Percentiles rank a stretch among this genome's conserved stretches.
These are phyloP conservation scores for Hemibagrus guttatus DNA, from an alignment of 2,797 vertebrate genomes.

Conservation along the genomic window DNA sequence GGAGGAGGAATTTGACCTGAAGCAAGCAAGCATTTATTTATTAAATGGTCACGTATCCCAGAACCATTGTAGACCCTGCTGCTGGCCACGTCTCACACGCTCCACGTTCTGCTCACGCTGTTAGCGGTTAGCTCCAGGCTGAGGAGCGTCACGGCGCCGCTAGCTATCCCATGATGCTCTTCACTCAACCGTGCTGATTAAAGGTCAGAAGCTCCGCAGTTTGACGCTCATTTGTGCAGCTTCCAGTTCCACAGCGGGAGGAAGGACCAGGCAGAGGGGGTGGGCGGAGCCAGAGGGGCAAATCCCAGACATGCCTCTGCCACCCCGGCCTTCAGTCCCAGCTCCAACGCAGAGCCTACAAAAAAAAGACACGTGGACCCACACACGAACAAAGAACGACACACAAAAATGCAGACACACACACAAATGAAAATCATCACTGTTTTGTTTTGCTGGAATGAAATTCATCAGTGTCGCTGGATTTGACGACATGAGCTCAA, in stretches of 20 bases:
- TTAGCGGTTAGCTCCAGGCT: too few species aligned
- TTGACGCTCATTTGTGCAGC: constrained; percentile 72
- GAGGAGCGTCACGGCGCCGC: too few species aligned
- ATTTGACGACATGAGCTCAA: neutral
- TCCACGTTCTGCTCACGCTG: neutral
- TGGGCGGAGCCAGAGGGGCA: constrained; percentile 52
- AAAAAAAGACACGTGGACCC: neutral
- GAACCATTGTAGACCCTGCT: constrained; percentile 8
- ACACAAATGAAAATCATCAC: neutral
- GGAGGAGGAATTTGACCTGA: neutral
- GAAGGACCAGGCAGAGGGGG: constrained; percentile 65
- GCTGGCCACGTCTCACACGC: neutral
- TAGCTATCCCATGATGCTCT: neutral
- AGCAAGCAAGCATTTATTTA: neutral
- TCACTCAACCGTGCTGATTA: neutral
- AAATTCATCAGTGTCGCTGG: too few species aligned
- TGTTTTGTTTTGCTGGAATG: neutral
- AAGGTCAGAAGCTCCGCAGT: constrained; percentile 9
- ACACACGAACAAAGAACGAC: neutral
- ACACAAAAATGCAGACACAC: neutral
- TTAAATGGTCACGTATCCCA: too few species aligned
- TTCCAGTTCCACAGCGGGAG: constrained; percentile 81
- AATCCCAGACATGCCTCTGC: constrained; percentile 62
- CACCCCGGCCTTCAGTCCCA: constrained; percentile 65
- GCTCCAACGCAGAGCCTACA: constrained; percentile 66